A percentile compares a stretch with the other conserved stretches of the same genome.
Conservation (phyloP, 2,797 vertebrate genomes). For the Gymnoscopelus braueri region DNA sequence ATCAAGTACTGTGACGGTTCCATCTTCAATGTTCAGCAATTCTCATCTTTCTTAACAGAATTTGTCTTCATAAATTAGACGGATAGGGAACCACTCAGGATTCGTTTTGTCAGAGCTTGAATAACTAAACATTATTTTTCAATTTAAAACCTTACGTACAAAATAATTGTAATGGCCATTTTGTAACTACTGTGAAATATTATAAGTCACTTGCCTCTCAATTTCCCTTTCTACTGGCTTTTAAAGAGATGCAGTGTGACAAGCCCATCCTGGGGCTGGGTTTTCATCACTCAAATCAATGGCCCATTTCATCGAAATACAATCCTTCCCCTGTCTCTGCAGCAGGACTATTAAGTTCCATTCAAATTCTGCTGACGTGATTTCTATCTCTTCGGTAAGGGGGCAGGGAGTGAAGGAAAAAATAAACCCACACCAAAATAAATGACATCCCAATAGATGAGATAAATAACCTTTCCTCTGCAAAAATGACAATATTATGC, state of each 20-base stretch:
- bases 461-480: constrained; percentile 15
- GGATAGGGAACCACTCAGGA: too few relatives aligned
- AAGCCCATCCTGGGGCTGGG: constrained; percentile 49
- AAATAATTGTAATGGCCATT: constrained; percentile 30
- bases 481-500: constrained; percentile 16
- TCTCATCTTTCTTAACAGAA: neutral
- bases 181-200: constrained; percentile 43
- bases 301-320: constrained; percentile 78
- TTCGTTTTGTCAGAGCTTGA: constrained; percentile 6
- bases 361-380: constrained; percentile 65
- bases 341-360: constrained; percentile 66
- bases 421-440: constrained; percentile 7
- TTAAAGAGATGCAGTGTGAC: constrained; percentile 58
- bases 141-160: constrained; percentile 27
- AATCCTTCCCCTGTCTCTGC: constrained; percentile 73
- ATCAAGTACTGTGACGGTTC: neutral
- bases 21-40: too few relatives aligned
- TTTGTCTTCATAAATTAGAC: neutral
- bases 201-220: constrained; percentile 47
- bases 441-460: constrained; percentile 8
- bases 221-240: constrained; percentile 45
- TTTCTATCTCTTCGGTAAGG: constrained; percentile 53
- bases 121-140: constrained; percentile 28
- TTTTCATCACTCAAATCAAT: constrained; percentile 82
- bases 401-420: constrained; percentile 28